These are phyloP conservation scores for Cryptoleucopteryx plumbea DNA, from an alignment of 2,113 vertebrate genomes.

Conservation along the genomic window DNA sequence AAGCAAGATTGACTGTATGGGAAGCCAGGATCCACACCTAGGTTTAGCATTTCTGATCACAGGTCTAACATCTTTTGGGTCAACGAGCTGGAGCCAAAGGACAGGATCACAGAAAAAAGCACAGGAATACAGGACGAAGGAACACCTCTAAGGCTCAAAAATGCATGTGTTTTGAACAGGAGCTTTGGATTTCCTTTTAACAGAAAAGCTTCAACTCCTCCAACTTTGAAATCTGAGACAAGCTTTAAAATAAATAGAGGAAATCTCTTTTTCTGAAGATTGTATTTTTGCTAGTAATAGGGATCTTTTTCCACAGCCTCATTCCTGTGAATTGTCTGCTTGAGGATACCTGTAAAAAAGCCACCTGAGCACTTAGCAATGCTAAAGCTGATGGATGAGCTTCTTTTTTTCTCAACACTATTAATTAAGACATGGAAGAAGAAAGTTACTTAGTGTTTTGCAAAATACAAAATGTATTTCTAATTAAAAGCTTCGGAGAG, in stretches of 20 bases:
- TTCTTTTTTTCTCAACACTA: background rate
- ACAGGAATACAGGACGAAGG: background rate
- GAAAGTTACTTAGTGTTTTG: background rate
- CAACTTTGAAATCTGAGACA: background rate
- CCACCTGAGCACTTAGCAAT: background rate
- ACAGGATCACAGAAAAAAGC: background rate
- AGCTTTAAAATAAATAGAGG: background rate
- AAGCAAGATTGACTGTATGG: background rate
- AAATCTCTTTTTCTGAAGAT: background rate
- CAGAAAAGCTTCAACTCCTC: background rate
- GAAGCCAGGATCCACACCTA: background rate
- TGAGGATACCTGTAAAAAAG: background rate
- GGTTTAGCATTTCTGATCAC: background rate
- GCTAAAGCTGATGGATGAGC: background rate
- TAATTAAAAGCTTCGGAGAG: background rate
- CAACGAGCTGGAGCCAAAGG: background rate
- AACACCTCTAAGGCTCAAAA: background rate
- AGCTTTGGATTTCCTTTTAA: background rate
- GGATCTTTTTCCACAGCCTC: background rate
- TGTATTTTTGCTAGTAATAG: background rate
- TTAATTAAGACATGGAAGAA: background rate
- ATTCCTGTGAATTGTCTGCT: background rate
- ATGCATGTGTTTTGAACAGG: background rate
- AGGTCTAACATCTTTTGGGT: background rate
- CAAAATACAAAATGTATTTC: background rate